These are phyloP conservation scores for Ivindomyrus marchei DNA, from an alignment of 2,113 vertebrate species.

Conservation along the genomic window DNA sequence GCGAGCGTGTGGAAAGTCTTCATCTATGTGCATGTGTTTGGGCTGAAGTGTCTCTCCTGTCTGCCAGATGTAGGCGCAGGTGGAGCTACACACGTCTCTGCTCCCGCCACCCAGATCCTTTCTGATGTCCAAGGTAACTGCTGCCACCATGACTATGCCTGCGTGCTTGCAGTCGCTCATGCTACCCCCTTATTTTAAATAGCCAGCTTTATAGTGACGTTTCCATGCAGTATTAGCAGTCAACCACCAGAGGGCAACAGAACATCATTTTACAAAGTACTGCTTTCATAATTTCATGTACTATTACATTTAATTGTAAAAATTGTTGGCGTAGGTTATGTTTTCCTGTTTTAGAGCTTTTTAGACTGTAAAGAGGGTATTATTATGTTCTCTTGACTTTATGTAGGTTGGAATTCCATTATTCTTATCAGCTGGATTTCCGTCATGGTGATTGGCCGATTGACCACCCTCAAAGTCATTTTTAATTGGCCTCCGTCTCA, in stretches of 20 bases:
- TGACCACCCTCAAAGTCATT: not conserved
- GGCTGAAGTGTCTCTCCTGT: slow-evolving; percentile 42
- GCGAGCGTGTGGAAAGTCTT: not conserved
- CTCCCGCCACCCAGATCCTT: slow-evolving; percentile 61
- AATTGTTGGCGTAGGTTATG: not conserved
- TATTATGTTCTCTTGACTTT: not conserved
- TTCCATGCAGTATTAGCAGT: slow-evolving; percentile 15
- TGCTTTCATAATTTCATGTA: not conserved
- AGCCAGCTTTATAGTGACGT: not conserved
- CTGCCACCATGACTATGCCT: slow-evolving; percentile 41
- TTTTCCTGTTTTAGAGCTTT: not conserved
- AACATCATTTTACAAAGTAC: not conserved
- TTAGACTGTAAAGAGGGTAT: not conserved
- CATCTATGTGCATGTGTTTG: not conserved
- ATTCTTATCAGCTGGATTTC: not conserved
- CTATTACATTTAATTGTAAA: not conserved
- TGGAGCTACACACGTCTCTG: slow-evolving; percentile 63
- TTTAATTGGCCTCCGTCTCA: not conserved
- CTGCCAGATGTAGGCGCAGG: slow-evolving; percentile 69
- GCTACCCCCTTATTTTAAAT: not conserved
- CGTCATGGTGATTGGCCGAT: not conserved
- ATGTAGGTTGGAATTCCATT: not conserved
- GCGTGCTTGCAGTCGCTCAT: not conserved
- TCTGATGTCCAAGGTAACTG: slow-evolving; percentile 75
- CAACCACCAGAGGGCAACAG: slow-evolving; percentile 46